Evolutionary conservation across 2,888 invertebrate genomes (phyloP).

Genomic region (Drosophila setosimentum): DNA sequence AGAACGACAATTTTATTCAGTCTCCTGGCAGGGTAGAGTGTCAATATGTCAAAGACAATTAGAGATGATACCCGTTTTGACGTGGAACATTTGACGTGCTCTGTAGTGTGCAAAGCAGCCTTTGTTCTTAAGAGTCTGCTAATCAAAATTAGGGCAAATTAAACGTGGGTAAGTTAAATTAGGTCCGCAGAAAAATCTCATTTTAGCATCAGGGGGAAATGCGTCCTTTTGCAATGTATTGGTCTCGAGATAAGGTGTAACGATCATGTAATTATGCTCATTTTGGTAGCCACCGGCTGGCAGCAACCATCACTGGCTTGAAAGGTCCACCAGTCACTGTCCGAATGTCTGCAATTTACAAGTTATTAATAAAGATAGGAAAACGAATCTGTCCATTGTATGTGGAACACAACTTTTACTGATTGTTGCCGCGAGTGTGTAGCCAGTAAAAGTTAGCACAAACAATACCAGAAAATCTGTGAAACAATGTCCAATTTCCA

Average conservation of each 20-base stretch:
- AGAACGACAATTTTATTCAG: slow-evolving; percentile 18
- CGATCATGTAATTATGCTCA: slow-evolving; percentile 75
- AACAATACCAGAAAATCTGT: background rate
- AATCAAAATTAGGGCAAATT: too few species aligned
- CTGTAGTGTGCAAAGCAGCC: background rate
- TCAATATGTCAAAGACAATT: slow-evolving; percentile 24
- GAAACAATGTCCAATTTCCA: slow-evolving; percentile 55
- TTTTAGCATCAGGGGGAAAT: background rate
- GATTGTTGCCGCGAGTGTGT: slow-evolving; percentile 23
- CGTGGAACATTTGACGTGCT: background rate
- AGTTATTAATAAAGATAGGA: slow-evolving; percentile 4
- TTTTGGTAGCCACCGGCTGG: slow-evolving; percentile 75
- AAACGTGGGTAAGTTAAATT: background rate
- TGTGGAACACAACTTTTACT: slow-evolving; percentile 41
- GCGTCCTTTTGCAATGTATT: background rate
- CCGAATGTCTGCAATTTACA: slow-evolving; percentile 33
- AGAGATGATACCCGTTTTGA: slow-evolving; percentile 5
- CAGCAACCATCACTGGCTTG: slow-evolving; percentile 48
- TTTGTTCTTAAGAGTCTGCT: background rate
- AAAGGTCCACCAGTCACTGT: slow-evolving; percentile 85
- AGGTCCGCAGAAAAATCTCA: background rate
- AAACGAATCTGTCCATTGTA: background rate
- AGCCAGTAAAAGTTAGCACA: slow-evolving; percentile 45
- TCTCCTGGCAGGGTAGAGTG: background rate
- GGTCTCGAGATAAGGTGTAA: slow-evolving; percentile 69